Evolutionary conservation across 2,797 vertebrate genomes (phyloP).

Genomic region (Alosa sapidissima): DNA sequence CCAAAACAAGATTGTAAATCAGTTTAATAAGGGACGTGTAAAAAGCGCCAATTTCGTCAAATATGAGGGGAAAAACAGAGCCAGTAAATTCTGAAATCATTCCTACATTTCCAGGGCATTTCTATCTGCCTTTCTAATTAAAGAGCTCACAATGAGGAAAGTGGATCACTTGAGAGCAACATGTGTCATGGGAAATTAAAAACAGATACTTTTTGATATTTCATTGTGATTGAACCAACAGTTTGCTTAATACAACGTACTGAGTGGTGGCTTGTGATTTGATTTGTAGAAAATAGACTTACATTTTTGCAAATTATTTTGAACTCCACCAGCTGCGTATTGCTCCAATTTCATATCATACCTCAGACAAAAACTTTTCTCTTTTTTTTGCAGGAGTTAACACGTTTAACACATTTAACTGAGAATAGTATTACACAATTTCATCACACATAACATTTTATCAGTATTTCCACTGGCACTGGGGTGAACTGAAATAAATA

Average conservation of each 20-base stretch:
- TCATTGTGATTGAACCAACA: slow-evolving; percentile 43
- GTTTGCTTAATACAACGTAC: slow-evolving; percentile 36
- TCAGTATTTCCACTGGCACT: slow-evolving; percentile 3
- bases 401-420: slow-evolving; percentile 7
- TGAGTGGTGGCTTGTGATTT: slow-evolving; percentile 36
- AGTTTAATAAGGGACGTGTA: slow-evolving; percentile 41
- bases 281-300: slow-evolving; percentile 38
- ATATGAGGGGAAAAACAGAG: slow-evolving; percentile 28
- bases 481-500: neutral
- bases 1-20: slow-evolving; percentile 56
- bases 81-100: slow-evolving; percentile 40
- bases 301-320: slow-evolving; percentile 41
- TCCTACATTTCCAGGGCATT: slow-evolving; percentile 25
- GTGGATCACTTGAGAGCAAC: slow-evolving; percentile 30
- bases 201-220: slow-evolving; percentile 41
- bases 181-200: slow-evolving; percentile 41
- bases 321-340: slow-evolving; percentile 26
- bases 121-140: slow-evolving; percentile 48
- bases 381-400: slow-evolving; percentile 9
- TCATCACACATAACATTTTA: neutral
- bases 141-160: slow-evolving; percentile 32
- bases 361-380: slow-evolving; percentile 33
- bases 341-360: slow-evolving; percentile 45
- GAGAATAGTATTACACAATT: neutral
- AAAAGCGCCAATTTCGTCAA: slow-evolving; percentile 43